These are phyloP conservation scores for Hyperoplus immaculatus DNA, from an alignment of 2,797 vertebrate genomes.

Conservation along the genomic window DNA sequence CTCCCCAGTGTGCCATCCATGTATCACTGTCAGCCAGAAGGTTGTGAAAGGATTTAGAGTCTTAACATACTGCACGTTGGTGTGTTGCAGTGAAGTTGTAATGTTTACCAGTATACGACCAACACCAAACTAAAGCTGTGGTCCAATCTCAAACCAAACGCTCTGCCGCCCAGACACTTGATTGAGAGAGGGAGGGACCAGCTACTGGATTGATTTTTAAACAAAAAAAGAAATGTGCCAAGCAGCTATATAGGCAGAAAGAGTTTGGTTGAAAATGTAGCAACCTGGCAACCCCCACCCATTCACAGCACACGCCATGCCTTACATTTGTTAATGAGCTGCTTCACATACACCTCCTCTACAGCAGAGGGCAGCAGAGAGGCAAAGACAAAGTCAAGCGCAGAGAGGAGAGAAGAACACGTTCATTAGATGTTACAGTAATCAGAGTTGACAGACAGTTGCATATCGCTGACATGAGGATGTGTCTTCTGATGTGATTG, in stretches of 20 bases:
- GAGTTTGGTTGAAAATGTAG: slow-evolving; percentile 45
- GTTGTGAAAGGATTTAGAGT: slow-evolving; percentile 50
- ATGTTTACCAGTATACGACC: not conserved
- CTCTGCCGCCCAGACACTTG: not conserved
- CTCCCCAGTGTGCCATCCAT: not conserved
- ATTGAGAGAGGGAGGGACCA: not conserved
- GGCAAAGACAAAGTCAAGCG: slow-evolving; percentile 44
- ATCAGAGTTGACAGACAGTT: slow-evolving; percentile 39
- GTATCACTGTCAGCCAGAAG: too few species aligned
- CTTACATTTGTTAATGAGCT: slow-evolving; percentile 96
- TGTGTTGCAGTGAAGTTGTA: not conserved
- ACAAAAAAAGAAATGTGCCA: not conserved
- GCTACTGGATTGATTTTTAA: too few species aligned
- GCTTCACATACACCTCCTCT: slow-evolving; percentile 94
- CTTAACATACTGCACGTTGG: not conserved
- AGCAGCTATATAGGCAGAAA: not conserved
- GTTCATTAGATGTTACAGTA: slow-evolving; percentile 67
- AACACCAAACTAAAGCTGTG: slow-evolving; percentile 28
- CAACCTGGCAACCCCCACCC: slow-evolving; percentile 6
- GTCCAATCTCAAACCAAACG: slow-evolving; percentile 54
- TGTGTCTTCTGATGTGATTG: not conserved
- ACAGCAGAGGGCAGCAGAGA: slow-evolving; percentile 81
- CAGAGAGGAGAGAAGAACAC: slow-evolving; percentile 76
- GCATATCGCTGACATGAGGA: slow-evolving; percentile 34
- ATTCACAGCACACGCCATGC: slow-evolving; percentile 42